Evolutionary conservation across 2,888 invertebrate genomes (phyloP).

Genomic region (Dugesia japonica): DNA sequence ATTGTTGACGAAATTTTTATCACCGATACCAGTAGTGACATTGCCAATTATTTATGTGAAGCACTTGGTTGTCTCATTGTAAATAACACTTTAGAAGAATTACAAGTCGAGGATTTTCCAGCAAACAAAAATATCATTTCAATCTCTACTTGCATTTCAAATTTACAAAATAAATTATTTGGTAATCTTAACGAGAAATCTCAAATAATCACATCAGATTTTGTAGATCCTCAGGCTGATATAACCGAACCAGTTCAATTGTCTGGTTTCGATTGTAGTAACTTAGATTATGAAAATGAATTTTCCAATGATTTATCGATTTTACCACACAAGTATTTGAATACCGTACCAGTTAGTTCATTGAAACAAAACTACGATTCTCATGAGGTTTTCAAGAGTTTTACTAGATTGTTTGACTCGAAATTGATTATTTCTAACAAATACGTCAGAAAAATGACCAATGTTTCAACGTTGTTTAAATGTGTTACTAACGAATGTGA

Average conservation of each 20-base stretch:
- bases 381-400: not conserved
- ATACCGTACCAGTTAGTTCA: not conserved
- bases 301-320: not conserved
- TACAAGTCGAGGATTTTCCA: not conserved
- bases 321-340: not conserved
- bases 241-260: not conserved
- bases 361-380: not conserved
- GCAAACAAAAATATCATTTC: not conserved
- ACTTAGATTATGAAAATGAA: not conserved
- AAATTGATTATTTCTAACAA: not conserved
- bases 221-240: not conserved
- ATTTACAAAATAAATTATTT: not conserved
- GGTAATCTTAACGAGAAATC: not conserved
- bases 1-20: not conserved
- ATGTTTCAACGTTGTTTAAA: not conserved
- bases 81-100: not conserved
- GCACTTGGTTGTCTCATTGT: not conserved
- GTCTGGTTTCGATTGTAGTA: not conserved
- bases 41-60: conserved; percentile 8
- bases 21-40: not conserved
- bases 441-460: not conserved
- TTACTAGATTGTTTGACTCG: not conserved
- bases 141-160: not conserved
- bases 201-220: not conserved
- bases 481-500: not conserved